Conservation (phyloP, 53 echinoderm and acorn worm species). For the Henricia sp. region DNA sequence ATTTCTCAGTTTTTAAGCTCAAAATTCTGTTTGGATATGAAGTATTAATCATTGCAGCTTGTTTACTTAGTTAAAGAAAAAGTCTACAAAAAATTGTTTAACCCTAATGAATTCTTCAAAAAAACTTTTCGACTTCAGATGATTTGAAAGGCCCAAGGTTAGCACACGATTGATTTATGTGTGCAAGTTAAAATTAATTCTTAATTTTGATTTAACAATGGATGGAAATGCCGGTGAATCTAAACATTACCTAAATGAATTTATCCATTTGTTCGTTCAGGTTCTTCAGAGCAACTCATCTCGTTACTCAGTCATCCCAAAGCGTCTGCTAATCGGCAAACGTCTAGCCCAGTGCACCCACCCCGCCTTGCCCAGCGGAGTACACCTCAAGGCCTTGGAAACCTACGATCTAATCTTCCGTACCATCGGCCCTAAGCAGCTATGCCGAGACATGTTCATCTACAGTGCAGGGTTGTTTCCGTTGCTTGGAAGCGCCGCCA, state of each 20-base stretch:
- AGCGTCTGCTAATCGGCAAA: conserved; percentile 95
- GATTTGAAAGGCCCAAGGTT: no score
- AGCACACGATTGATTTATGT: no score
- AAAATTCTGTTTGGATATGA: no score
- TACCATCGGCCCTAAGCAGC: conserved; percentile 88
- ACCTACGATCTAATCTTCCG: conserved; percentile 96
- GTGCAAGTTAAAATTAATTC: no score
- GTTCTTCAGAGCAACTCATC: conserved; percentile 90
- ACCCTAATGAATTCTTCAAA: no score
- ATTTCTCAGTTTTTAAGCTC: no score
- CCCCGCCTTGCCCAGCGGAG: conserved; percentile 97
- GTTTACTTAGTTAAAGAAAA: no score
- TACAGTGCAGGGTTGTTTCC: conserved; percentile 99
- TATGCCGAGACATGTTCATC: conserved; percentile 97
- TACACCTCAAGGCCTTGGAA: conserved; percentile 97
- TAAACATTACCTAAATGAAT: no score
- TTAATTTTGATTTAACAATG: background rate
- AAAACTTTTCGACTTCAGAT: no score
- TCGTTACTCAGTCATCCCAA: conserved; percentile 86
- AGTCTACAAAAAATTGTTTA: no score
- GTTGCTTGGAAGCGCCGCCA: conserved; percentile 89
- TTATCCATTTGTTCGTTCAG: conserved; percentile 41
- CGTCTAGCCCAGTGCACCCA: conserved; percentile 98
- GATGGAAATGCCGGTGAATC: background rate
- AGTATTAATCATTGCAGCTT: no score